Conservation (phyloP, 2,797 vertebrate genomes). For the Helarctos malayanus region DNA sequence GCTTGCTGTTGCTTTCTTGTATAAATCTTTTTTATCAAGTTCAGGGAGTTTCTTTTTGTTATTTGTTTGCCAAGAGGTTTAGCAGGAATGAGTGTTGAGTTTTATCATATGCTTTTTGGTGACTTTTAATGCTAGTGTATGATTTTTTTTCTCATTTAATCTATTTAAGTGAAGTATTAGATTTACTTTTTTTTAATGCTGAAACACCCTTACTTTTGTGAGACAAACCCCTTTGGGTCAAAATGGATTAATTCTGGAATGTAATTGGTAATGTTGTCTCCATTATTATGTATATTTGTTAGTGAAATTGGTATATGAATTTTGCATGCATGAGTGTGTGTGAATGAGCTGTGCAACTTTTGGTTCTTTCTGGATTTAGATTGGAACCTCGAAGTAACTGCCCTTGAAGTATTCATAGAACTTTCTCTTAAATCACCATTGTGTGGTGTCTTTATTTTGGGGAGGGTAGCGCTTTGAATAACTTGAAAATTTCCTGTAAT, state of each 20-base stretch:
- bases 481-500: slow-evolving; percentile 7
- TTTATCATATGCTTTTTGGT: slow-evolving; percentile 34
- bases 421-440: background rate
- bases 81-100: slow-evolving; percentile 17
- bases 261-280: background rate
- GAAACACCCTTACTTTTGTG: background rate
- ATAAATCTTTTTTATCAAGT: background rate
- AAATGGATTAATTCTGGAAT: slow-evolving; percentile 38
- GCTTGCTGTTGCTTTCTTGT: slow-evolving; percentile 20
- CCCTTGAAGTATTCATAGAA: slow-evolving; percentile 25
- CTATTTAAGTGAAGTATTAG: background rate
- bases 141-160: slow-evolving; percentile 49
- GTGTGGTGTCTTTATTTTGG: background rate
- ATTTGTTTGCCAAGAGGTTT: slow-evolving; percentile 39
- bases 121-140: slow-evolving; percentile 10
- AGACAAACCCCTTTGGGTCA: slow-evolving; percentile 20
- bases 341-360: background rate
- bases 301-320: slow-evolving; percentile 2
- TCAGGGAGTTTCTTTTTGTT: background rate
- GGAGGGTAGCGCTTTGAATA: background rate
- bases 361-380: slow-evolving; percentile 16
- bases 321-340: background rate
- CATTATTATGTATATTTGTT: slow-evolving; percentile 28
- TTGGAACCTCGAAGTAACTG: background rate
- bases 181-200: slow-evolving; percentile 14